A percentile compares a stretch with the other conserved stretches of the same genome.
Evolutionary conservation across 2,888 invertebrate genomes (phyloP).

Genomic region (Xanthorhoe designata): DNA sequence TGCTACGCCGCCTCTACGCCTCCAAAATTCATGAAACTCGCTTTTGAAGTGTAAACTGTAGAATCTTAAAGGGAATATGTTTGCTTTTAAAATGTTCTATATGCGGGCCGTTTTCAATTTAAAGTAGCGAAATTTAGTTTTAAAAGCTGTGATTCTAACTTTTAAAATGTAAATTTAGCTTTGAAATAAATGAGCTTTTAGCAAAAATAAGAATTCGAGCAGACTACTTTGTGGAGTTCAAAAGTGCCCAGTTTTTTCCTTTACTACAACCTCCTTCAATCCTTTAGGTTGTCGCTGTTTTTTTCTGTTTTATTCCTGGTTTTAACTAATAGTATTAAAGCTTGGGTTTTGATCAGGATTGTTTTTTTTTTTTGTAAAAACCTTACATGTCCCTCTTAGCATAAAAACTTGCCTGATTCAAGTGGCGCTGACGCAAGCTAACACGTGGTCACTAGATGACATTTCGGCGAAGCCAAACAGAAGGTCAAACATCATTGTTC

Average conservation of each 20-base stretch:
- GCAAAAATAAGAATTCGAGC: background rate
- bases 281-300: background rate
- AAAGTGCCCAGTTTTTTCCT: background rate
- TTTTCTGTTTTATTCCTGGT: background rate
- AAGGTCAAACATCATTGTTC: conserved; percentile 10
- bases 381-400: no score
- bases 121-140: conserved; percentile 35
- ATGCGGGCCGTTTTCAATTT: conserved; percentile 41
- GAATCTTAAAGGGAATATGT: conserved; percentile 62
- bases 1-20: conserved; percentile 44
- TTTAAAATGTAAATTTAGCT: conserved; percentile 1
- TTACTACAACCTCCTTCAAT: background rate
- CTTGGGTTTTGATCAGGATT: no score
- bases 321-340: no score
- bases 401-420: no score
- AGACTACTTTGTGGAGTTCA: background rate
- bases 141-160: conserved; percentile 24
- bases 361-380: no score
- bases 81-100: conserved; percentile 55
- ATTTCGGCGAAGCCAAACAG: conserved; percentile 1
- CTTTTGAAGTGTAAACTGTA: conserved; percentile 67
- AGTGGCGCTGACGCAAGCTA: no score
- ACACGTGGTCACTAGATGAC: background rate
- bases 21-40: conserved; percentile 71
- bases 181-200: background rate